Conservation (phyloP, 2,113 vertebrate species). For the Solea senegalensis region DNA sequence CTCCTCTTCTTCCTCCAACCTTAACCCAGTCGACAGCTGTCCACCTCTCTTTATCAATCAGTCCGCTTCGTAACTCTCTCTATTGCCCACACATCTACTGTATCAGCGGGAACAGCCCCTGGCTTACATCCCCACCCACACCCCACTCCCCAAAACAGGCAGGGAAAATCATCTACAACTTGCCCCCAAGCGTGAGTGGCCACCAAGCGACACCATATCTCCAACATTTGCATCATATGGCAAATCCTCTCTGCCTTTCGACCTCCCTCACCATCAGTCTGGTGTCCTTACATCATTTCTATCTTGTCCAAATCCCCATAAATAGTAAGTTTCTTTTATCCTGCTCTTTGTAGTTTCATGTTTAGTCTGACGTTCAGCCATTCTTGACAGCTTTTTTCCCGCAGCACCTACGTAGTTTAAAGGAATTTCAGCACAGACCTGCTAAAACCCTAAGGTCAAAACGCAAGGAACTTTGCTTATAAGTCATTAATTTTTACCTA, state of each 20-base stretch:
- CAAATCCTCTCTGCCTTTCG: constrained; percentile 99
- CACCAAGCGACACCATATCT: constrained; percentile 92
- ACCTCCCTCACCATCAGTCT: constrained; percentile 98
- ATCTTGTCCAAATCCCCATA: constrained; percentile 98
- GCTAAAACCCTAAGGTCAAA: constrained; percentile 48
- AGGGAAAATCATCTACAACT: constrained; percentile 96
- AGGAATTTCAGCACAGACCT: constrained; percentile 45
- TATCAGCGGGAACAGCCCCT: constrained; percentile 92
- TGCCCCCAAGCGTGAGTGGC: constrained; percentile 86
- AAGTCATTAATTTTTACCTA: constrained; percentile 14
- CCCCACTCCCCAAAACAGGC: constrained; percentile 89
- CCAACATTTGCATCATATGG: constrained; percentile 95
- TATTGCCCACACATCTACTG: constrained; percentile 97
- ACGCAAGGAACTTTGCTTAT: constrained; percentile 38
- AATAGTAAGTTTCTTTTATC: constrained; percentile 99
- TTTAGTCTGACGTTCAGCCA: constrained; percentile 85
- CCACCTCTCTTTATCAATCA: constrained; percentile 96
- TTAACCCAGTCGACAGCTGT: constrained; percentile 96
- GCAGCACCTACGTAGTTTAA: constrained; percentile 51
- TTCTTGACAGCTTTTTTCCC: constrained; percentile 84
- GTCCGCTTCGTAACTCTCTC: constrained; percentile 92
- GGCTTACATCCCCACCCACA: constrained; percentile 89
- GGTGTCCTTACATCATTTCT: constrained; percentile 99
- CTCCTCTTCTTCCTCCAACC: constrained; percentile 89
- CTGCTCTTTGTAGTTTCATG: constrained; percentile 90